Evolutionary conservation across 2,797 vertebrate species (phyloP), one percentile per base, ranked within the genome.

Genomic region (Leuciscus waleckii): DNA sequence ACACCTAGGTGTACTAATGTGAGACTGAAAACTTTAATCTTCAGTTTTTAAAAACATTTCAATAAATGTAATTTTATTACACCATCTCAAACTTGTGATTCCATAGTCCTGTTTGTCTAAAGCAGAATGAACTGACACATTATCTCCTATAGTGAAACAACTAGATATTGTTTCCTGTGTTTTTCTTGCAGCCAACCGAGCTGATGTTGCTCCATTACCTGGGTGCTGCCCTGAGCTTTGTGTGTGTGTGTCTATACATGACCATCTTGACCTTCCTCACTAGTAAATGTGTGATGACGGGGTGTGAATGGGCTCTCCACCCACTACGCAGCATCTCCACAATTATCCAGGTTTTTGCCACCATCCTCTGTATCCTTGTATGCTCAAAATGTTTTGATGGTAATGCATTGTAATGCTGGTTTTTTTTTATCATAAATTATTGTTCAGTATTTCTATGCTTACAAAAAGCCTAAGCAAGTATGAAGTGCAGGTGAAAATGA

Each of bases 301-400:
- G 95, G 54, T 91, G 88, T 4, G 95, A 95, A 81, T 82, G 7
- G 61, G 0, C 91, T 41, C 95, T 96, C 63, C 93, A 93, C 89
- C 95, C 94, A 0, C 16, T 91, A 3, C 95, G 95, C 56, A 68
- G 92, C 19, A 1, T 71, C 68, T 92, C 87, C 58, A 90, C 94
- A 13, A 54, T 79, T 29, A 1, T 91, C 58, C 95, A 96, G 88
- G 26, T 85, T 89, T 51, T 88, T 2, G 78, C 91, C 82, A 96
- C 95, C 85, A 85, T 95, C 87, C 84, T 93, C 91, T 95, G 95
- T 96, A 96, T 96, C 95, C 95, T 96, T 92, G 87, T 26, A 83
- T 74, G 19, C 32, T 17, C n/a, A 17, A 67, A 32, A 65, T 17
- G 10, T 17, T 26, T 58, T 35, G 23, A 46, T n/a, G 26, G 6